Base-by-base conservation (phyloP, 2,113 vertebrate genomes). In the Verasper variegatus region DNA sequence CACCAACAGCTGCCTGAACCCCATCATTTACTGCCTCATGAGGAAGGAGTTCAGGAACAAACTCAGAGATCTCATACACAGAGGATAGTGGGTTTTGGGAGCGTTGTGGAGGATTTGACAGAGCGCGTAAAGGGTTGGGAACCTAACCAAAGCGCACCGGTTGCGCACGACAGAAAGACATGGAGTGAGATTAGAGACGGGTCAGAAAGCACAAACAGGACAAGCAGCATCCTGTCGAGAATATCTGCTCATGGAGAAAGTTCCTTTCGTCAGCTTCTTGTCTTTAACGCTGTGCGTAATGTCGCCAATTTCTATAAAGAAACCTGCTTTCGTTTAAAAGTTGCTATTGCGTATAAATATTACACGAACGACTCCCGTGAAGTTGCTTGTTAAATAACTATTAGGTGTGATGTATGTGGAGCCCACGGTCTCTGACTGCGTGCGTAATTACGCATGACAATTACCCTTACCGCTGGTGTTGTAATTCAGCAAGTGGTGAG, bases 1-100 rank as follows among this genome's bases (percentile, higher is more conserved):
- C 83, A 88, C 94, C 27, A 95, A 94, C 90, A 95, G 95, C 84
- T 95, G 95, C 71, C 86, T 95, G n/a, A 95, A 95, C 81, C 94
- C 94, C 0, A 64, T 95, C 1, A 94, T 95, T 49, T 95, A 95
- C 86, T 95, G 94, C 71, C 92, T 95, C 18, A 93, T 90, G 90
- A 89, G 94, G 71, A 85, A 57, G 37, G 94, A 95, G 85, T 95
- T 94, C 62, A 83, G 95, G 68, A 71, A 90, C 60, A 94, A 93
- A 65, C 76, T 95, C 11, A 90, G 61, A 23, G 74, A 84, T 26
- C 63, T 94, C 57, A 58, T 94, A 14, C 81, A 70, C 61, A 81
- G 87, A 31, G 74, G 74, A 14, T 92, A 89, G 79, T 6, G 49
- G 45, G 1, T 5, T 58, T 3, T 17, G 3, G 9, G 9, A 40